Base-by-base conservation (phyloP, 2,888 invertebrate genomes). In the Drosophila mimetica region DNA sequence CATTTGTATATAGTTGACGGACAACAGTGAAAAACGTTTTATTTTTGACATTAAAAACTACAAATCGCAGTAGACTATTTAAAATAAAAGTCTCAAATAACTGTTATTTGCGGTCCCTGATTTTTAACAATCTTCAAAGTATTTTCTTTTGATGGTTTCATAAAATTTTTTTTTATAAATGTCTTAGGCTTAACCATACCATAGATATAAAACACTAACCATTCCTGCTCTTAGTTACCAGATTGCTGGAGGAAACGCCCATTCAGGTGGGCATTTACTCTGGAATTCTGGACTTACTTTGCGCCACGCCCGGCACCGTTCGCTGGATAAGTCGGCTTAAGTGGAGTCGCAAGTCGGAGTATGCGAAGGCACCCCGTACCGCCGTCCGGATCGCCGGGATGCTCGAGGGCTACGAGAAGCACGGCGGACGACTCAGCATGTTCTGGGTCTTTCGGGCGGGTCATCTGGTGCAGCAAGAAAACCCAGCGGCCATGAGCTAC, bases 281-380 rank as follows among this genome's bases (percentile, higher is more conserved):
- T 75, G 97, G 96, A 20, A 96, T 97, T 85, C 92, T 97, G 74
- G 97, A 97, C 91, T 93, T 97, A 16, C 96, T 97, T 82, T 96
- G 96, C 70, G 95, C 95, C 83, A 96, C 96, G 13, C 94, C 95
- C 71, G 97, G 97, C 94, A 93, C 92, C 64, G 93, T 95, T 34
- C 91, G 93, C 41, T 97, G 97, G 97, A 94, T 97, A 1, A 93
- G 96, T 69, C 93, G 93, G 2, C 92, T 97, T 63, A 91, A 93
- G n/a, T 96, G 95, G 96, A 88, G 90, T 4, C 93, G 93, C 14
- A 93, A 94, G 39, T 89, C 92, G 1, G 89, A 90, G 1, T 97
- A 95, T 93, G 91, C 91, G 28, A 90, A 90, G 1, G 92, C 95
- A 0, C 72, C 89, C 0, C 93, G 96, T 44, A 73, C 75, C 0